Evolutionary conservation across 2,888 invertebrate species (phyloP), one percentile per base, ranked within the genome.

Genomic region (Stenodera caucasica): DNA sequence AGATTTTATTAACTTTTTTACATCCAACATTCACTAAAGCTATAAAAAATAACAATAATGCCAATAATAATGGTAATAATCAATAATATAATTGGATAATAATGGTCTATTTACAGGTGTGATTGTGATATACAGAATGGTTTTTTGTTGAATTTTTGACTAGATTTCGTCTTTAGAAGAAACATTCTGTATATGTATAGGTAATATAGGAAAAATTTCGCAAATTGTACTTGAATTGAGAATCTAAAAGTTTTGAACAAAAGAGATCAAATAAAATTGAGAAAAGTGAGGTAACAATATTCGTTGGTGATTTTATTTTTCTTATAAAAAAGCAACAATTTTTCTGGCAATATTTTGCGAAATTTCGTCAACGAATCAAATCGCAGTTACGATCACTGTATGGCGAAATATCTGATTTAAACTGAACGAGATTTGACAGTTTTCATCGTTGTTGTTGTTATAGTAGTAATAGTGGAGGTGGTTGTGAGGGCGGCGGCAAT

Each of bases 351-450:
- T 45, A 45, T 45, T 45, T 45, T 45, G 40, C n/a, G 15, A 8
- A 37, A 37, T 14, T n/a, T 35, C 14, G n/a, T n/a, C 5, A 40
- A 40, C 4, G 30, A 30, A 26, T 26, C 26, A 26, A 26, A 26
- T 26, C 26, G 3, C 30, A 30, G 30, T 8, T 30, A 30, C 6
- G 9, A 45, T 45, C 45, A 23, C 8, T 18, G 18, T 40, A 40
- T 2, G 12, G 6, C 9, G 12, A 21, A 14, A 12, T 45, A 45
- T 21, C 45, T 45, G 45, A 45, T 45, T 45, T 45, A 23, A 45
- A 23, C 45, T 23, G 64, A 74, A 75, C 69, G 69, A 66, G 67
- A 71, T 63, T 66, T 74, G 76, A 76, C 75, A 77, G 74, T 68
- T 70, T 66, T 64, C 40, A 12, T 14, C 1, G n/a, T 35, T 2